Conservation (phyloP, 2,113 vertebrate species). For the Strix uralensis region DNA sequence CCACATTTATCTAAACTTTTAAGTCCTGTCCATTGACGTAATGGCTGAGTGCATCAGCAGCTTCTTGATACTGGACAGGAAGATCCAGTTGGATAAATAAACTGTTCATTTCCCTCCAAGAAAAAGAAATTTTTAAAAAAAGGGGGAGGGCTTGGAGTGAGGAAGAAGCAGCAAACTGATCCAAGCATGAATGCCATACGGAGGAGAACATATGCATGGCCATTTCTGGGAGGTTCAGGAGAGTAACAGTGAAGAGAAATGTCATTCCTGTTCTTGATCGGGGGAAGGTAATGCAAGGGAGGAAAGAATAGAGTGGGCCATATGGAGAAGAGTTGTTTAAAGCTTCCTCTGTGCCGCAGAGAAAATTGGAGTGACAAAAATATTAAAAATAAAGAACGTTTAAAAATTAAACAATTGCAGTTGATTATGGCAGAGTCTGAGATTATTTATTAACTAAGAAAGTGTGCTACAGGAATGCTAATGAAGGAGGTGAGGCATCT, state of each 20-base stretch:
- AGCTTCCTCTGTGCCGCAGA: not conserved
- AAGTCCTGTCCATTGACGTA: not conserved
- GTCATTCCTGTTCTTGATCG: not conserved
- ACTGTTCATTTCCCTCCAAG: not conserved
- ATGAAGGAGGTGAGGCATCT: not conserved
- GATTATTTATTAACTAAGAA: not conserved
- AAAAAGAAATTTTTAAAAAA: not conserved
- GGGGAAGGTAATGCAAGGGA: not conserved
- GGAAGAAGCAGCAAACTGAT: not conserved
- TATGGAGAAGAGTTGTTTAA: not conserved
- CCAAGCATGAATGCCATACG: not conserved
- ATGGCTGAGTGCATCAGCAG: not conserved
- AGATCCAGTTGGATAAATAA: not conserved
- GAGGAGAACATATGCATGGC: not conserved
- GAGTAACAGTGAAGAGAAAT: not conserved
- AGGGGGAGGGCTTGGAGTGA: not conserved
- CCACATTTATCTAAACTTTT: not conserved
- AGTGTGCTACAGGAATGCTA: not conserved
- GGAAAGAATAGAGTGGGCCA: not conserved
- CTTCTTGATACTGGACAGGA: not conserved
- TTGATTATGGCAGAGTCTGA: not conserved
- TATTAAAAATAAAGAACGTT: not conserved
- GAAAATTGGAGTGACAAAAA: not conserved
- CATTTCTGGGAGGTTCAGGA: not conserved
- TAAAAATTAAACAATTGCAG: not conserved